These are phyloP conservation scores for Ectropis crepuscularia DNA, from an alignment of 2,888 invertebrate species.

Conservation along the genomic window DNA sequence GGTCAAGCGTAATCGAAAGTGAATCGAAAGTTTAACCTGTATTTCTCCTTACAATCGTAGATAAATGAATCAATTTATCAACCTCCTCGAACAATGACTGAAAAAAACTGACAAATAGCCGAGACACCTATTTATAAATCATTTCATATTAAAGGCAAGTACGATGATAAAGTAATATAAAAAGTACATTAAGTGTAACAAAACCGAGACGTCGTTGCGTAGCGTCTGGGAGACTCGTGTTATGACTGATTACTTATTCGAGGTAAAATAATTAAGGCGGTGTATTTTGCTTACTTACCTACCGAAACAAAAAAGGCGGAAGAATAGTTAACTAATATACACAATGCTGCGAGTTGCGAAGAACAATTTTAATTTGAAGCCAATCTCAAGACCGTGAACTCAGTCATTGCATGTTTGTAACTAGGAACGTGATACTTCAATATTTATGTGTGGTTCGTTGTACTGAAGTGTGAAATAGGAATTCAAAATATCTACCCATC, in stretches of 20 bases:
- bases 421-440: too few species aligned
- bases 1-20: conserved; percentile 33
- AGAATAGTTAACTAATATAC: conserved; percentile 36
- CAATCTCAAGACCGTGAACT: conserved; percentile 57
- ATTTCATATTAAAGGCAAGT: conserved; percentile 3
- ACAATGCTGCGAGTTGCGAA: conserved; percentile 31
- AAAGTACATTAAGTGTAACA: not conserved
- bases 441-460: too few species aligned
- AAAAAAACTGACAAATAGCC: conserved; percentile 16
- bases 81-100: conserved; percentile 8
- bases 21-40: conserved; percentile 32
- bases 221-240: conserved; percentile 5
- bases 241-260: conserved; percentile 9
- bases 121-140: conserved; percentile 14
- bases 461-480: too few species aligned
- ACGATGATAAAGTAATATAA: conserved; percentile 8
- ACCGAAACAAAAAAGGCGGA: conserved; percentile 53
- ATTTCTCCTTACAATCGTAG: conserved; percentile 25
- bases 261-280: conserved; percentile 14
- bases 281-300: conserved; percentile 31
- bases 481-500: too few species aligned
- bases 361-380: conserved; percentile 12
- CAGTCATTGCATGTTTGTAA: conserved; percentile 31
- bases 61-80: conserved; percentile 27
- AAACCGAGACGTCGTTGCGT: conserved; percentile 5